Conservation (phyloP, 2,888 invertebrate species). For the Hyppa rectilinea region DNA sequence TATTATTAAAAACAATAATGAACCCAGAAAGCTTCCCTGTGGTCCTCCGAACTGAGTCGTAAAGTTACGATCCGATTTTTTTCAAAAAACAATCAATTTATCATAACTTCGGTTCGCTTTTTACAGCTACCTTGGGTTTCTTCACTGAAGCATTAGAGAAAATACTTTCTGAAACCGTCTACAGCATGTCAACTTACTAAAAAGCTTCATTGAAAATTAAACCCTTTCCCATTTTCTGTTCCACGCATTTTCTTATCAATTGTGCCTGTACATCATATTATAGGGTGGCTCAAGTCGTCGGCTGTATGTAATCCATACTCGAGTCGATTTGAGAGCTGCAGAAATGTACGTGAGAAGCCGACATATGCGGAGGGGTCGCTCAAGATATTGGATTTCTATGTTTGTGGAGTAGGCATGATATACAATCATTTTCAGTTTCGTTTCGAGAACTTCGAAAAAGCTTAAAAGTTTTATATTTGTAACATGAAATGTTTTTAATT, state of each 20-base stretch:
- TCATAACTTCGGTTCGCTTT: rapidly evolving
- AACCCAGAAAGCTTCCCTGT: slow-evolving; percentile 3
- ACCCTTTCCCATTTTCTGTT: neutral
- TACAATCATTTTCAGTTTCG: slow-evolving; percentile 14
- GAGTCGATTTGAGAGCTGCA: slow-evolving; percentile 85
- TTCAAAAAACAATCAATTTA: neutral
- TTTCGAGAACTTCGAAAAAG: neutral
- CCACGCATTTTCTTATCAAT: slow-evolving; percentile 65
- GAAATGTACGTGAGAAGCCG: slow-evolving; percentile 82
- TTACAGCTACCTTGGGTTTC: neutral
- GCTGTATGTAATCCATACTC: slow-evolving; percentile 86
- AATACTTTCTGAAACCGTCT: neutral
- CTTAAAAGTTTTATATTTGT: neutral
- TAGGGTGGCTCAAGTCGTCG: slow-evolving; percentile 82
- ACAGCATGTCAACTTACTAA: neutral
- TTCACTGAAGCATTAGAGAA: neutral
- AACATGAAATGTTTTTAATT: neutral
- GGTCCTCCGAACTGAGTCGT: neutral
- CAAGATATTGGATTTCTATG: slow-evolving; percentile 72
- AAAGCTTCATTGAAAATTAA: slow-evolving; percentile 3
- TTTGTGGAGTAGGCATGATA: slow-evolving; percentile 33
- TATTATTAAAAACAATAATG: neutral
- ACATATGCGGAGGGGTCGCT: slow-evolving; percentile 62
- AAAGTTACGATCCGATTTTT: neutral
- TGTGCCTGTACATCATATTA: slow-evolving; percentile 65